Conservation (phyloP, 1,140 invertebrate genomes). For the Drosophila sulfurigaster region DNA sequence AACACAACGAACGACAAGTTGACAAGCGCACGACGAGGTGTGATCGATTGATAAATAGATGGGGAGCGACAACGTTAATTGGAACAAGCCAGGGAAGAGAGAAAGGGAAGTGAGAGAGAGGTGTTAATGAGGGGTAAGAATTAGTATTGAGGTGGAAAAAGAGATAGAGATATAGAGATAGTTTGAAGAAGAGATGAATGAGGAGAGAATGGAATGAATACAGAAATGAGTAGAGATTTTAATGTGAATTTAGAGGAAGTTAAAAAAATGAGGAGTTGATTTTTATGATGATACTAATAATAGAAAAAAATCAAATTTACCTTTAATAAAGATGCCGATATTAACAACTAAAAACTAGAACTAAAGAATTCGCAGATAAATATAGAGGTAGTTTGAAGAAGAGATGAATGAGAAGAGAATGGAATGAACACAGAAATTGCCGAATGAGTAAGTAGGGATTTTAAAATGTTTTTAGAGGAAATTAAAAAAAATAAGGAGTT, state of each 20-base stretch:
- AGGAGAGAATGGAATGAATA: not conserved
- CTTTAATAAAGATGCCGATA: too few relatives aligned
- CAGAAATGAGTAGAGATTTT: not conserved
- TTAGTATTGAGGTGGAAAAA: too few relatives aligned
- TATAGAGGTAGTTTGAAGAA: not conserved
- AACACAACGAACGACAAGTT: slow-evolving; percentile 6
- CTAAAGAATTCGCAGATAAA: not conserved
- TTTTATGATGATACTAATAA: not conserved
- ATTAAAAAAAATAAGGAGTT: too few relatives aligned
- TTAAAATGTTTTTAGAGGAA: too few relatives aligned
- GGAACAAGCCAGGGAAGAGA: not conserved
- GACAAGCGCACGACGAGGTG: slow-evolving; percentile 29
- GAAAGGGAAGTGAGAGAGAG: not conserved
- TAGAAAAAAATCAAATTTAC: too few relatives aligned
- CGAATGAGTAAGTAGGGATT: too few relatives aligned
- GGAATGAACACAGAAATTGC: not conserved
- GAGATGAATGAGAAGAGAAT: not conserved
- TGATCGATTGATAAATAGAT: slow-evolving; percentile 24
- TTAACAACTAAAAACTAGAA: too few relatives aligned
- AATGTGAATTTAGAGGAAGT: too few relatives aligned
- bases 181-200: not conserved
- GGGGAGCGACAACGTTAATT: slow-evolving; percentile 4
- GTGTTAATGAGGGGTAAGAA: not conserved
- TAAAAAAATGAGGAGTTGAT: too few relatives aligned
- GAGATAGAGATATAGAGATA: not conserved